A percentile compares a stretch with the other conserved stretches of the same genome.
Conservation (phyloP, 1,140 invertebrate species). For the Venturia canescens region DNA sequence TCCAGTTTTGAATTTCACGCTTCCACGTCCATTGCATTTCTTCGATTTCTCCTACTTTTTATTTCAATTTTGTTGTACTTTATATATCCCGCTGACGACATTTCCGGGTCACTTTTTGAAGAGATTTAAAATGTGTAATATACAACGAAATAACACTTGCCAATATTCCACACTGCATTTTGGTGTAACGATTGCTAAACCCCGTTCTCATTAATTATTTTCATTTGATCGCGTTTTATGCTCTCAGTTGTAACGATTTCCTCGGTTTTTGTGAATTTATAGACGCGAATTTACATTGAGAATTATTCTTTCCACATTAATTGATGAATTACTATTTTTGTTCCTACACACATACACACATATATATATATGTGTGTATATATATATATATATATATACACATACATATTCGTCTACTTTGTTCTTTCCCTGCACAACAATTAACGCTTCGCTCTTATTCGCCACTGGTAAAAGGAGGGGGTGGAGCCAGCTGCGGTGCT, state of each 20-base stretch:
- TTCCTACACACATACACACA: slow-evolving; percentile 14
- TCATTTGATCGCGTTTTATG: not conserved
- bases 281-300: no score
- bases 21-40: slow-evolving; percentile 24
- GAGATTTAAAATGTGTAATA: no score
- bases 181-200: slow-evolving; percentile 34
- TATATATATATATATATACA: slow-evolving; percentile 34
- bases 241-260: not conserved
- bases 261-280: no score
- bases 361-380: slow-evolving; percentile 39
- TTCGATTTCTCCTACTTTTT: slow-evolving; percentile 33
- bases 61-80: not conserved
- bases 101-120: no score
- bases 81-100: not conserved
- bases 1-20: slow-evolving; percentile 30
- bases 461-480: slow-evolving; percentile 76
- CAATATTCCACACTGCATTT: slow-evolving; percentile 34
- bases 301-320: no score
- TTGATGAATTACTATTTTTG: not conserved
- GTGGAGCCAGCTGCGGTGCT: slow-evolving; percentile 77
- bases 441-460: slow-evolving; percentile 74
- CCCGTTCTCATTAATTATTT: slow-evolving; percentile 21
- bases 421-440: slow-evolving; percentile 59
- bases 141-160: slow-evolving; percentile 13
- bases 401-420: slow-evolving; percentile 51